Evolutionary conservation across 2,888 invertebrate genomes (phyloP).

Genomic region (Liodrosophila aerea): DNA sequence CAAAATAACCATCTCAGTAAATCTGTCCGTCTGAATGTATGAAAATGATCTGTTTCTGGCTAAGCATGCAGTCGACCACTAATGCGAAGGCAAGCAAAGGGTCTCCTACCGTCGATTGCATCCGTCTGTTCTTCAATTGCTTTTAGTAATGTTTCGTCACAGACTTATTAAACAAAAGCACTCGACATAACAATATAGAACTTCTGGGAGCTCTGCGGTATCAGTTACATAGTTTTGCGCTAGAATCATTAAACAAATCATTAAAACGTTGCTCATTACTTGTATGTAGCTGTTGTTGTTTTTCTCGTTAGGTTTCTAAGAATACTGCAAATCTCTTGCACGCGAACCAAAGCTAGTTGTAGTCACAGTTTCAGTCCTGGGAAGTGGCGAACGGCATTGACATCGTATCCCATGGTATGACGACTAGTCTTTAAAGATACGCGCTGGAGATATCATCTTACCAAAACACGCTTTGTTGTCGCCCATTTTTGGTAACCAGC

Average conservation of each 20-base stretch:
- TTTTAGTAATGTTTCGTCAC: constrained; percentile 24
- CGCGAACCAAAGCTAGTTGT: constrained; percentile 29
- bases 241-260: constrained; percentile 55
- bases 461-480: constrained; percentile 53
- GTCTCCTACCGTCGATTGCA: no score
- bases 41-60: constrained; percentile 57
- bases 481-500: constrained; percentile 57
- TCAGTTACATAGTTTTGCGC: constrained; percentile 59
- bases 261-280: constrained; percentile 55
- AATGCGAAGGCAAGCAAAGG: no score
- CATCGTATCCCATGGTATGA: constrained; percentile 44
- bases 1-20: no score
- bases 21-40: no score
- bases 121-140: constrained; percentile 16
- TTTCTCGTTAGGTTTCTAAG: constrained; percentile 25
- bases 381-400: no score
- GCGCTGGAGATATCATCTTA: constrained; percentile 57
- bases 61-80: no score
- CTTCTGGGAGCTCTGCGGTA: constrained; percentile 30
- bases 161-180: constrained; percentile 46
- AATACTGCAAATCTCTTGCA: constrained; percentile 28
- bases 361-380: constrained; percentile 2
- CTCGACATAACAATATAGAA: constrained; percentile 50
- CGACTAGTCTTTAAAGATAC: constrained; percentile 50
- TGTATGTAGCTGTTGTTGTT: constrained; percentile 10